Conservation (phyloP, 1,140 invertebrate species). For the Ladona fulva region DNA sequence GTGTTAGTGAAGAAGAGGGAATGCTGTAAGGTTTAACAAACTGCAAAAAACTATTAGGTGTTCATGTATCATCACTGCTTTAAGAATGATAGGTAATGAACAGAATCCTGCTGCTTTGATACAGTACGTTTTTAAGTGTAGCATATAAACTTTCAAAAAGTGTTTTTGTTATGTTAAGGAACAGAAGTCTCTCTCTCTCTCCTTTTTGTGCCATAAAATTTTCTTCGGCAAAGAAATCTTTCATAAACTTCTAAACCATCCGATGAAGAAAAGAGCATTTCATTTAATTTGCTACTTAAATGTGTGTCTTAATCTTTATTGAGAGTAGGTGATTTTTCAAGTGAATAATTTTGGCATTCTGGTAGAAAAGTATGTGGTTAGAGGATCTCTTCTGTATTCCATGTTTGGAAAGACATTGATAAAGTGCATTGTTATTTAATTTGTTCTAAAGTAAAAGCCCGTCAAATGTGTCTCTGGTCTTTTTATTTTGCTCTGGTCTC, state of each 20-base stretch:
- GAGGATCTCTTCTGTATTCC: not conserved
- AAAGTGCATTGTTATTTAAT: not conserved
- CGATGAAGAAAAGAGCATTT: not conserved
- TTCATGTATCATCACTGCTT: slow-evolving; percentile 9
- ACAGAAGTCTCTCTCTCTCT: not conserved
- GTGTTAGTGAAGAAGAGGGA: not conserved
- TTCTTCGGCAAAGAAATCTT: not conserved
- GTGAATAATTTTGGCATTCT: not conserved
- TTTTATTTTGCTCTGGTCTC: too few species aligned
- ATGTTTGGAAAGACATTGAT: not conserved
- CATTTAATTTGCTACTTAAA: slow-evolving; percentile 1
- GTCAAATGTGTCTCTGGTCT: not conserved
- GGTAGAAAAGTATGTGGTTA: not conserved
- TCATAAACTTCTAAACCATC: not conserved
- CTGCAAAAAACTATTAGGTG: not conserved
- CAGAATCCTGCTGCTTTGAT: not conserved
- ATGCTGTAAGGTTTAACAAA: not conserved
- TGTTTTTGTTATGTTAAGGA: not conserved
- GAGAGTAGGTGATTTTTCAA: not conserved
- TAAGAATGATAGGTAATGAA: not conserved
- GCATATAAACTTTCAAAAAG: slow-evolving; percentile 8
- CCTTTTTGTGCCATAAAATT: slow-evolving; percentile 8
- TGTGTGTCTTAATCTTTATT: not conserved
- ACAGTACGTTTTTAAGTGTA: not conserved
- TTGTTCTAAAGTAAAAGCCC: not conserved